Evolutionary conservation across 2,888 invertebrate genomes (phyloP), one percentile per base, ranked within the genome.

Genomic region (Subacronicta megacephala): DNA sequence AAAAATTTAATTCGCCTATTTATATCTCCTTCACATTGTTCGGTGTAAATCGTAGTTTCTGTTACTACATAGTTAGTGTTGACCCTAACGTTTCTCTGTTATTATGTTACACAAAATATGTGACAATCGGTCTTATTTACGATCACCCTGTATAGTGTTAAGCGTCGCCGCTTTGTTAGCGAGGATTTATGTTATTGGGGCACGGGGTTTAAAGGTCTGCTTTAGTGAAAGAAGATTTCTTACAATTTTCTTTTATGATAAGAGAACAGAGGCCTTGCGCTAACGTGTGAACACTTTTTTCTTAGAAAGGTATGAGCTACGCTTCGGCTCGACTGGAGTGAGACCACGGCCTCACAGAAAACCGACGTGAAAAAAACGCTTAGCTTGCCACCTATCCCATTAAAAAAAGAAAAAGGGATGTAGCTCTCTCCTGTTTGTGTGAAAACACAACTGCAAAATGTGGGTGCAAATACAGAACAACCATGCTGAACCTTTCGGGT

Each of bases 51-150:
- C 40, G 57, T 41, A 65, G 55, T 56, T 61, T 77, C 60, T 57
- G 70, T 66, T 62, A 59, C 76, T 49, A 31, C 18, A 44, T 61
- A 62, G 56, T 63, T 50, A 31, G 38, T 13, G 23, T 20, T 41
- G 50, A 66, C 69, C 62, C 62, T 72, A 45, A 66, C 44, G 41
- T 31, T 45, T 20, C 5, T 46, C 52, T 53, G 70, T 71, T 78
- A 72, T 75, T 75, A 76, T 76, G 73, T 68, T 55, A 60, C 58
- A 56, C 65, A 62, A 75, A 67, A 76, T 76, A 78, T 77, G 66
- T 75, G 81, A 80, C 80, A 78, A 71, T 72, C 60, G 63, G 56
- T 59, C 47, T 62, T 73, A 76, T 81, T 78, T 79, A 79, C 72
- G 74, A 72, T 51, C 67, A 44, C 31, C 73, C 73, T 56, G 52